These are phyloP conservation scores for Drosophila planitibia DNA, from an alignment of 2,888 invertebrate species.

Conservation along the genomic window DNA sequence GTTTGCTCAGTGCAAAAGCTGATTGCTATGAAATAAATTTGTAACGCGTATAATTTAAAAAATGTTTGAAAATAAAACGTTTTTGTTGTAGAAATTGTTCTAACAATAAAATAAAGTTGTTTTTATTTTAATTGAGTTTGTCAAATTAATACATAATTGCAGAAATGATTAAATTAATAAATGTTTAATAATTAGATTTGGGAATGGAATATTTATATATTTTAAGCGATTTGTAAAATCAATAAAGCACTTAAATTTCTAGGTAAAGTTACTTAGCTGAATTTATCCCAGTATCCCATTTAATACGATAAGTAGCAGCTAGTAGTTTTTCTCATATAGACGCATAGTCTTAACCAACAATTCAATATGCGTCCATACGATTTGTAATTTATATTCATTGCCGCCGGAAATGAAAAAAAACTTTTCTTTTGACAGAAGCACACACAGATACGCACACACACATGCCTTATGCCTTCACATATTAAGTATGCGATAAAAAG, in stretches of 20 bases:
- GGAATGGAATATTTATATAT: not conserved
- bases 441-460: constrained; percentile 22
- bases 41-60: not conserved
- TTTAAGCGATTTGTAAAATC: not conserved
- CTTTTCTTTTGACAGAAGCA: constrained; percentile 38
- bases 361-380: constrained; percentile 24
- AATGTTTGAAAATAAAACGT: not conserved
- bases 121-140: not conserved
- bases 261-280: not conserved
- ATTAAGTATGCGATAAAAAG: constrained; percentile 51
- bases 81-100: not conserved
- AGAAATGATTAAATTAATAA: not conserved
- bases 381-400: constrained; percentile 55
- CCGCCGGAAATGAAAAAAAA: constrained; percentile 33
- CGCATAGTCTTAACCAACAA: not conserved
- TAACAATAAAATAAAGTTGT: not conserved
- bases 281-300: not conserved
- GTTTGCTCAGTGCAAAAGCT: constrained; percentile 38
- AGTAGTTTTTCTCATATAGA: not conserved
- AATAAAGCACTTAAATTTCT: not conserved
- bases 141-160: not conserved
- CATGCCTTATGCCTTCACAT: constrained; percentile 11
- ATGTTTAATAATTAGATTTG: not conserved
- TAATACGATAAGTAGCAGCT: not conserved
- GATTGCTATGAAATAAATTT: constrained; percentile 15